Conservation (phyloP, 2,113 vertebrate species). For the Rhinoderma darwinii region DNA sequence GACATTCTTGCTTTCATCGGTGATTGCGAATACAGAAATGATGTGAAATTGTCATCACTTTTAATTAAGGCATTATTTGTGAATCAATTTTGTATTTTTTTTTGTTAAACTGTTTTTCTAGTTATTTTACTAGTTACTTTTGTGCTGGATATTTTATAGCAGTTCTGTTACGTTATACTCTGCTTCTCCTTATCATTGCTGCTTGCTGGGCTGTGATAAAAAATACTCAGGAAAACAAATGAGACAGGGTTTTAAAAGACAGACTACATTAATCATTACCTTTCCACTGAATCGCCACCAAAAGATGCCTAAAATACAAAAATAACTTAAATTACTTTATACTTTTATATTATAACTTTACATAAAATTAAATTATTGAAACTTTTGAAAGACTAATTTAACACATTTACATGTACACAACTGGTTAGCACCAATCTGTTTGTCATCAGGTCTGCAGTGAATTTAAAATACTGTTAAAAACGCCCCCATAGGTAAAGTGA, state of each 20-base stretch:
- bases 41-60: too few species aligned
- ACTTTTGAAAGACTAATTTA: not conserved
- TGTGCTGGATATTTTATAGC: not conserved
- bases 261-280: slow-evolving; percentile 37
- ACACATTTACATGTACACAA: not conserved
- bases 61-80: too few species aligned
- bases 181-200: not conserved
- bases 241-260: not conserved
- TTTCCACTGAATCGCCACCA: slow-evolving; percentile 40
- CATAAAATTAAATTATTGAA: not conserved
- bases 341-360: not conserved
- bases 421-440: not conserved
- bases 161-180: too few species aligned
- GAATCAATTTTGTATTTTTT: not conserved
- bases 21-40: too few species aligned
- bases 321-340: not conserved
- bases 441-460: not conserved
- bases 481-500: not conserved
- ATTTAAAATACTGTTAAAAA: not conserved
- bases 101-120: not conserved
- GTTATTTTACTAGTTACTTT: too few species aligned
- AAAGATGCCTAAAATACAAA: slow-evolving; percentile 21
- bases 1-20: too few species aligned
- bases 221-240: not conserved
- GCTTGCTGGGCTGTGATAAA: slow-evolving; percentile 1